Evolutionary conservation across 2,888 invertebrate species (phyloP), one percentile per base, ranked within the genome.

Genomic region (Agrochola macilenta): DNA sequence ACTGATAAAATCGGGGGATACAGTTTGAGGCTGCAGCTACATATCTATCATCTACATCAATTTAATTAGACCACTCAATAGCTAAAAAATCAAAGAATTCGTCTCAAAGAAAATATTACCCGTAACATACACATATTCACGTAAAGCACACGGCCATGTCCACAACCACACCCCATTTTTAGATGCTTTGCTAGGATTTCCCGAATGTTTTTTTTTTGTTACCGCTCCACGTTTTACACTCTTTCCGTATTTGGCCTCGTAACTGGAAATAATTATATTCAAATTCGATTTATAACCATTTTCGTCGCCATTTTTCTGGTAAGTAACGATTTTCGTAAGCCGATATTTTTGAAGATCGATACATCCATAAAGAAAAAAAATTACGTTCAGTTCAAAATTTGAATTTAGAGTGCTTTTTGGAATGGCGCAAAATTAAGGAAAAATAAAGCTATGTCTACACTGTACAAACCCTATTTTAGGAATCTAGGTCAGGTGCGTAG

Each of bases 241-340:
- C 57, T 60, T 74, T 81, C 43, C 58, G 69, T 39, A 9, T 43
- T 69, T 70, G 30, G 57, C 52, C 17, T 49, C 46, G 57, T 30
- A 52, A 49, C 61, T 57, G 35, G 58, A 73, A 63, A 72, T 72
- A 23, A 72, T 72, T 14, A 71, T 82, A 85, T 82, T 83, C 85
- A 78, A 87, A 87, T 82, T 86, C 52, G 70, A 78, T 87, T 82
- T 73, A 43, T 52, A 69, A 63, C 49, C 78, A 72, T 60, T 75
- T 73, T 46, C 72, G 39, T 73, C 1, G 39, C 58, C 23, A 57
- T 60, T 79, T 75, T 69, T 64, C 5, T n/a, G 54, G n/a, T 66
- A 49, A 35, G 26, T 52, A 66, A 58, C 61, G 39, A 2, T 35
- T 69, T 49, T 70, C 12, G 46, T 49, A 23, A 49, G 60, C 43